Conservation (phyloP, 2,113 vertebrate species). For the Murina feae region DNA sequence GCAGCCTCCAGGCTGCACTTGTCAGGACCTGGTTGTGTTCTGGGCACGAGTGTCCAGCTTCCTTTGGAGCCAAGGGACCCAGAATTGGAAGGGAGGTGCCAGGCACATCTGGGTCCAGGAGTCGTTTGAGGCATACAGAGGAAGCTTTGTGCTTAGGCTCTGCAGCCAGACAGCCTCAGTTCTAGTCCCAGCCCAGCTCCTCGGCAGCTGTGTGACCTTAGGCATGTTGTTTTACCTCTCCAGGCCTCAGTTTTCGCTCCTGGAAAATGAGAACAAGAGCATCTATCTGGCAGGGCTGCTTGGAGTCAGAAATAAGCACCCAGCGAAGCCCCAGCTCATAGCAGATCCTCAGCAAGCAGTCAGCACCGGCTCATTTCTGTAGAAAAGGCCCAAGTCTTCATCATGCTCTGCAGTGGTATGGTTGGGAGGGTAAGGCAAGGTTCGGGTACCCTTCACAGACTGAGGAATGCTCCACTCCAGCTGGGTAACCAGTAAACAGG, state of each 20-base stretch:
- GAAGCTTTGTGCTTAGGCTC: not conserved
- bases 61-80: not conserved
- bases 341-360: not conserved
- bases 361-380: not conserved
- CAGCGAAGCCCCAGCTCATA: not conserved
- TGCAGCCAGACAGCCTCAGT: not conserved
- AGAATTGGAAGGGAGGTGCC: not conserved
- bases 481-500: not conserved
- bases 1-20: not conserved
- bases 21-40: not conserved
- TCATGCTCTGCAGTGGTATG: not conserved
- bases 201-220: not conserved
- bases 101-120: not conserved
- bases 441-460: not conserved
- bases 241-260: constrained; percentile 10
- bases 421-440: not conserved
- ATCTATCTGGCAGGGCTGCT: not conserved
- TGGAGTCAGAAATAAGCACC: not conserved
- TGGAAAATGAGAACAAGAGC: not conserved
- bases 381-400: not conserved
- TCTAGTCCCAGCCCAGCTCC: not conserved
- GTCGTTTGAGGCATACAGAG: not conserved
- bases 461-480: not conserved
- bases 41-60: not conserved
- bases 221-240: not conserved